Base-by-base conservation (phyloP, 2,797 vertebrate genomes). In the Pangasius krempfi region DNA sequence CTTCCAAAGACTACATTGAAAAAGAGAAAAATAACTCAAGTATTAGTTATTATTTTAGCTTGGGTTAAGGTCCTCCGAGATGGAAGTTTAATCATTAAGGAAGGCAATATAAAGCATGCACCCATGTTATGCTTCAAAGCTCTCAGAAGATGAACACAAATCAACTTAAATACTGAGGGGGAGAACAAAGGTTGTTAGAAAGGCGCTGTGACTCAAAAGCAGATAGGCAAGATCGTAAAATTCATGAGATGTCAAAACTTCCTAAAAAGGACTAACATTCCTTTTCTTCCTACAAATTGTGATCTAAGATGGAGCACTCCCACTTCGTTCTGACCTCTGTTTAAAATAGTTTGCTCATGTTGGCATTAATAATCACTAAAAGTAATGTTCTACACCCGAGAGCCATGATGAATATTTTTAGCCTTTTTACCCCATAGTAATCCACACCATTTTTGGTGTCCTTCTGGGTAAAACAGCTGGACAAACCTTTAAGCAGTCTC, bases 191-290 rank as follows among this genome's bases (percentile, higher is more conserved):
- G 64, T 44, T 80, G 91, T 89, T 88, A 83, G 64, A 91, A 90
- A 40, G 66, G 92, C 91, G 92, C 92, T 93, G 95, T 92, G 95
- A 96, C 95, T 95, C 95, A 96, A 95, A 96, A 96, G 96, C 95
- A 95, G 96, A 95, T 89, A 91, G 62, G 66, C 89, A 81, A 54
- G 82, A 68, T 72, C 54, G 54, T 87, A 86, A 78, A 89, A 81
- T 30, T 52, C 47, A 52, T 30, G 50, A 50, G n/a, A 47, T 72
- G 73, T 33, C 12, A 75, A 89, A 86, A 85, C 85, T 82, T 90
- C 87, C 81, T 83, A 87, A 89, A 87, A 89, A 87, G 83, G 66
- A 37, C 82, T 66, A 82, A 64, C 47, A 84, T 87, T 89, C 79
- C 58, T 44, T 73, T 54, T 68, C 44, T 64, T 73, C 37, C 73